Percentiles rank a stretch among this genome's conserved stretches.
Evolutionary conservation across 2,888 invertebrate genomes (phyloP).

Genomic region (Orthosia gracilis): DNA sequence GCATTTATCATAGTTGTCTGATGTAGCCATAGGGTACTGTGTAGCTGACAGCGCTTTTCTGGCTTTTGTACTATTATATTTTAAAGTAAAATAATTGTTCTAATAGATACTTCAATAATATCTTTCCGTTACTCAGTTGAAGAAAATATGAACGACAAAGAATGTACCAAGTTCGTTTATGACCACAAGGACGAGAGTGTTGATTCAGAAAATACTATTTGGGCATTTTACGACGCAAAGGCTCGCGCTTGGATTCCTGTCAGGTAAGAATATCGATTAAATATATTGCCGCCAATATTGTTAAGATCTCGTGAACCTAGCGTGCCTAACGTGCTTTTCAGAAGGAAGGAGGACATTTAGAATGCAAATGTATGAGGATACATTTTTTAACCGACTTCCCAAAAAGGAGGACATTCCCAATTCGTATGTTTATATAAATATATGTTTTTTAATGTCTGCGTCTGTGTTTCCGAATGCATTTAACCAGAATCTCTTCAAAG

Average conservation of each 20-base stretch:
- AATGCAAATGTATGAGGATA: background rate
- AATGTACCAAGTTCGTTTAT: slow-evolving; percentile 71
- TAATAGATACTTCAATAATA: slow-evolving; percentile 34
- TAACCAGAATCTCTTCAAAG: too few relatives aligned
- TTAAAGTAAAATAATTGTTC: background rate
- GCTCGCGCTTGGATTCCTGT: slow-evolving; percentile 74
- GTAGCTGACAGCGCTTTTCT: background rate
- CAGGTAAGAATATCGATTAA: slow-evolving; percentile 68
- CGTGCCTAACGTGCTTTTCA: background rate
- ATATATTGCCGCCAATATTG: background rate
- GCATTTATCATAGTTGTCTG: too few relatives aligned
- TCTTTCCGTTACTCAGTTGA: slow-evolving; percentile 66
- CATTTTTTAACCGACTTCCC: too few relatives aligned
- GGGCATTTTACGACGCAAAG: slow-evolving; percentile 71
- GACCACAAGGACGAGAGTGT: slow-evolving; percentile 19
- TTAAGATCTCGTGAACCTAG: background rate
- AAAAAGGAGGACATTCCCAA: too few relatives aligned
- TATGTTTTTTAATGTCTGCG: too few relatives aligned
- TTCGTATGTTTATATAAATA: too few relatives aligned
- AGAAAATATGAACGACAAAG: slow-evolving; percentile 70
- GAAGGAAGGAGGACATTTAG: background rate
- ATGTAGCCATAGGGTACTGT: too few relatives aligned
- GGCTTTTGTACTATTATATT: background rate
- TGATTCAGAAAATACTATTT: slow-evolving; percentile 68
- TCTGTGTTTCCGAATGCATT: too few relatives aligned